phyloP scores from a whole-genome alignment of 2,888 invertebrate species.

The Drosophila peninsularis region DNA sequence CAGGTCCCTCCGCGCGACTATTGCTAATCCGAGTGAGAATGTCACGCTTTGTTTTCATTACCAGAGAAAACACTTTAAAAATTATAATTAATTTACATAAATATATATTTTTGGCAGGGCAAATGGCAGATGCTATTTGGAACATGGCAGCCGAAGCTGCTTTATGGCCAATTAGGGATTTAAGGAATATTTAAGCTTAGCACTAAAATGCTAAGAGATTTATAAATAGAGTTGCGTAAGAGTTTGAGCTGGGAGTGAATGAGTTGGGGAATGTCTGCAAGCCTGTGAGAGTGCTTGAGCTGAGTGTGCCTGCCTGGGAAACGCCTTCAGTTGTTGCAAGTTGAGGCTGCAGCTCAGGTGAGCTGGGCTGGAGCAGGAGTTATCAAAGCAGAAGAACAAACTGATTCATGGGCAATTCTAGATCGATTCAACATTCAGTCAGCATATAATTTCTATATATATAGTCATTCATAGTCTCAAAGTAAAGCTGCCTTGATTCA shows the following conservation, averaged over 20 bases:
- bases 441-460: too few relatives aligned
- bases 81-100: constrained; percentile 34
- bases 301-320: not conserved
- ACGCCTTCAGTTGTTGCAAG: not conserved
- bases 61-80: constrained; percentile 32
- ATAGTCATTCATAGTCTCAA: not conserved
- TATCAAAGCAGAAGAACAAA: too few relatives aligned
- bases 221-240: not conserved
- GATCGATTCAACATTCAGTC: too few relatives aligned
- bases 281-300: not conserved
- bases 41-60: constrained; percentile 43
- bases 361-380: too few relatives aligned
- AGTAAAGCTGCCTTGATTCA: not conserved
- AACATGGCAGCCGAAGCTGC: constrained; percentile 15
- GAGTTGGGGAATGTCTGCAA: not conserved
- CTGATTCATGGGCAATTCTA: not conserved
- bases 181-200: constrained; percentile 7
- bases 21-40: constrained; percentile 10
- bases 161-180: constrained; percentile 35
- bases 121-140: constrained; percentile 3
- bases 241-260: too few relatives aligned
- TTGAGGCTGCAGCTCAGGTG: too few relatives aligned
- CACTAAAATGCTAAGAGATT: not conserved
- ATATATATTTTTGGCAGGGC: constrained; percentile 2
- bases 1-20: not conserved